Conservation (phyloP, 2,113 vertebrate genomes). For the Mormoops blainvillei region DNA sequence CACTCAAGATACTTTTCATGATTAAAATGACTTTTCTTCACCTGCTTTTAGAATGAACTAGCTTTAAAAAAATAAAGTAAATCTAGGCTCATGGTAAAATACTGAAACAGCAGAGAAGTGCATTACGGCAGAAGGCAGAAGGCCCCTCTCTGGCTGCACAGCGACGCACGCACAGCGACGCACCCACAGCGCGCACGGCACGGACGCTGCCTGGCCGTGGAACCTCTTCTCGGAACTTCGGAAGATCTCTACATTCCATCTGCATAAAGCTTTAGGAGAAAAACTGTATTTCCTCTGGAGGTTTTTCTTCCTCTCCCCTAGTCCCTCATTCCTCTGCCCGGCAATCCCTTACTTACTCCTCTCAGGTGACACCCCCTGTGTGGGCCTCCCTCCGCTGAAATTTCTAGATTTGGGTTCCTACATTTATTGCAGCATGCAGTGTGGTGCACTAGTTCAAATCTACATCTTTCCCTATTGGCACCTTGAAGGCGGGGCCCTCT, state of each 20-base stretch:
- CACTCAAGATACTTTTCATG: not conserved
- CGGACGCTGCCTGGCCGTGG: fast-evolving
- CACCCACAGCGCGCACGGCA: not conserved
- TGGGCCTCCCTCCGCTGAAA: not conserved
- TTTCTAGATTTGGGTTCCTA: not conserved
- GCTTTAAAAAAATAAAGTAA: not conserved
- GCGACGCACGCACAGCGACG: not conserved
- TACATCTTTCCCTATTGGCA: not conserved
- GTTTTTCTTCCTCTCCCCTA: not conserved
- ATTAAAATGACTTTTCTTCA: not conserved
- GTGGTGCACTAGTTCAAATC: not conserved
- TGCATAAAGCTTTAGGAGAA: not conserved
- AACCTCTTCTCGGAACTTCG: not conserved
- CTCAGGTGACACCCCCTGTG: not conserved
- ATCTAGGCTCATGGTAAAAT: not conserved
- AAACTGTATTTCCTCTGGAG: not conserved
- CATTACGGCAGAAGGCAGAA: not conserved
- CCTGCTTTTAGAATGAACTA: not conserved
- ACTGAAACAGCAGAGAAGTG: not conserved
- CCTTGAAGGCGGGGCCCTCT: not conserved
- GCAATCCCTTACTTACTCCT: not conserved
- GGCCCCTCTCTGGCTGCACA: too few relatives aligned
- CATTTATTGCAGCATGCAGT: not conserved
- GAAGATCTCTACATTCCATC: not conserved
- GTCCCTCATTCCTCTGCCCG: too few relatives aligned